Conservation (phyloP, 2,797 vertebrate species). For the Propithecus deckenii region DNA sequence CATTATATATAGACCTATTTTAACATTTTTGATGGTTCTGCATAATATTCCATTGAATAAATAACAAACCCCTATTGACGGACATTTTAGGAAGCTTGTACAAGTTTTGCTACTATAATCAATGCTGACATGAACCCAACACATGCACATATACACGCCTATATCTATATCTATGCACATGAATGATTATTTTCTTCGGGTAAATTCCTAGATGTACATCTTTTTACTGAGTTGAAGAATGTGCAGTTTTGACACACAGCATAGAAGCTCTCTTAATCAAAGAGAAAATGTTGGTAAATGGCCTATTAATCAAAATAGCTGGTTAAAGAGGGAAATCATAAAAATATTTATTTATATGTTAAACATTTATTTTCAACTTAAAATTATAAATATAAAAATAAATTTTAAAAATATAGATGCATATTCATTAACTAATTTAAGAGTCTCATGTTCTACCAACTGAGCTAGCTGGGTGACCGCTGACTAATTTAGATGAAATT, state of each 20-base stretch:
- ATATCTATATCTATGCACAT: neutral
- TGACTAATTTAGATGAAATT: neutral
- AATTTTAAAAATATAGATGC: neutral
- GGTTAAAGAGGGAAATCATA: neutral
- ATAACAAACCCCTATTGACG: neutral
- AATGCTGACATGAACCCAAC: neutral
- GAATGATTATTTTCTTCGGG: constrained; percentile 9
- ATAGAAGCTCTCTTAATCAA: neutral
- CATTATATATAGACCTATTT: neutral
- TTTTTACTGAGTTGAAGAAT: neutral
- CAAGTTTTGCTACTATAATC: neutral
- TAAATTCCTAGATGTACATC: neutral
- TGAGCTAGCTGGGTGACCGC: no score
- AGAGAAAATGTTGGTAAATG: neutral
- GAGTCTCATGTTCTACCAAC: no score
- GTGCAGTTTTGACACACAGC: neutral
- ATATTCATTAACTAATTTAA: neutral
- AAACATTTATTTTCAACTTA: neutral
- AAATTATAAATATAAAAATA: neutral
- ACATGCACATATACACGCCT: neutral
- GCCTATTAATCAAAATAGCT: neutral
- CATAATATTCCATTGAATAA: neutral
- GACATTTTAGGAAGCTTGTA: constrained; percentile 25
- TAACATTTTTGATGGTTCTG: neutral
- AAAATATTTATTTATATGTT: neutral